These are phyloP conservation scores for Taphrorychus bicolor DNA, from an alignment of 2,888 invertebrate genomes.

Conservation along the genomic window DNA sequence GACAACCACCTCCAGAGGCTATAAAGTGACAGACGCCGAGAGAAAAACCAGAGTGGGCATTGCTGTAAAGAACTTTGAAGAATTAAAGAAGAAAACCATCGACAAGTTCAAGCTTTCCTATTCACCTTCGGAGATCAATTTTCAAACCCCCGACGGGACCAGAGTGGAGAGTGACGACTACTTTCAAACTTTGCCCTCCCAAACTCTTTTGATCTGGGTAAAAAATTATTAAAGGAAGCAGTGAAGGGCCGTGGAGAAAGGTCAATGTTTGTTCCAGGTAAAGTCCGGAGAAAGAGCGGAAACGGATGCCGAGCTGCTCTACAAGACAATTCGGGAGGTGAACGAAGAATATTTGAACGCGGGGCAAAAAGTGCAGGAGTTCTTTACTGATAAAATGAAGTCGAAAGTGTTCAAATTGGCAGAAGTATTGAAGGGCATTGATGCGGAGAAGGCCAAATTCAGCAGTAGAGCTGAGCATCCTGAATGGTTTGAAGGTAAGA, in stretches of 20 bases:
- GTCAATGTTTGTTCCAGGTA: constrained; percentile 63
- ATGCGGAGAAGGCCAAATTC: constrained; percentile 65
- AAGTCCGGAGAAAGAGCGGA: constrained; percentile 56
- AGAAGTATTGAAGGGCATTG: constrained; percentile 58
- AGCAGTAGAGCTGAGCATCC: constrained; percentile 72
- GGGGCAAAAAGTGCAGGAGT: constrained; percentile 75
- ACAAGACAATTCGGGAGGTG: constrained; percentile 72
- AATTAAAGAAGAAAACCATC: constrained; percentile 73
- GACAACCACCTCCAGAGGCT: constrained; percentile 67
- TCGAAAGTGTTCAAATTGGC: constrained; percentile 63
- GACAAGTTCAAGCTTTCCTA: constrained; percentile 63
- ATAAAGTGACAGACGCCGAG: constrained; percentile 74
- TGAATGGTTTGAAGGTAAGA: constrained; percentile 79
- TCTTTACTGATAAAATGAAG: constrained; percentile 73
- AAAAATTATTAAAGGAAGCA: no score
- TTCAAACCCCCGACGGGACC: constrained; percentile 69
- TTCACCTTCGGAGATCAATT: constrained; percentile 52
- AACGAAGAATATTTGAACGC: constrained; percentile 74
- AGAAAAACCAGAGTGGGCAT: constrained; percentile 74
- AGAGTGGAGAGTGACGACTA: constrained; percentile 79
- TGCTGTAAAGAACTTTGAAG: constrained; percentile 70
- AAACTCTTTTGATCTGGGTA: constrained; percentile 73
- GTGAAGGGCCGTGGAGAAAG: not conserved
- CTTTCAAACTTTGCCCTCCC: constrained; percentile 74
- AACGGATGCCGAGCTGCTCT: constrained; percentile 73